These are phyloP conservation scores for Hypocryptadius cinnamomeus DNA, from an alignment of 2,113 vertebrate species.

Conservation along the genomic window DNA sequence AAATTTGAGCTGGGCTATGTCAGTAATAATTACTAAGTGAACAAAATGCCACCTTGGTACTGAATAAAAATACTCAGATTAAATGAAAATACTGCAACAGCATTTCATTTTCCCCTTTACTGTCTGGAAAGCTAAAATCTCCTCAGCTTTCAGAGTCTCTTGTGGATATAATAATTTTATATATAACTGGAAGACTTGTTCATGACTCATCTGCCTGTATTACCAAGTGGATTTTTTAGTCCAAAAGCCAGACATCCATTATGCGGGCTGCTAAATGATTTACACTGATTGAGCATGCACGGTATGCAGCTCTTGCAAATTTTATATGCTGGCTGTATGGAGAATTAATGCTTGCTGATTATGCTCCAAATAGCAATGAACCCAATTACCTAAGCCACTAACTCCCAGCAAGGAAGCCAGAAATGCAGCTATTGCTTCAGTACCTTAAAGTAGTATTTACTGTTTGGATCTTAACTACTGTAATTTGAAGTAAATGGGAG, in stretches of 20 bases:
- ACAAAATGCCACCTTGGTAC: background rate
- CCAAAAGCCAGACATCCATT: slow-evolving; percentile 28
- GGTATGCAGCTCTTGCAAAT: slow-evolving; percentile 26
- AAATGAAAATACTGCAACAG: background rate
- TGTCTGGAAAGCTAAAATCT: background rate
- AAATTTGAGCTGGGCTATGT: background rate
- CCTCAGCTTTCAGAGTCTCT: background rate
- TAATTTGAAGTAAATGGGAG: background rate
- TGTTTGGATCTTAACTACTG: background rate
- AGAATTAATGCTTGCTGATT: slow-evolving; percentile 27
- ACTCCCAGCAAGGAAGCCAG: slow-evolving; percentile 5
- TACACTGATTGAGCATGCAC: background rate
- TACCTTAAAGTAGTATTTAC: background rate
- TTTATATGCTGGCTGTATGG: slow-evolving; percentile 11
- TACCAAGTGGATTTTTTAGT: slow-evolving; percentile 4
- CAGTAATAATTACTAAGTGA: background rate
- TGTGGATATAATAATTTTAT: background rate
- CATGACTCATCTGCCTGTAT: slow-evolving; percentile 29
- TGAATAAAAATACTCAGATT: background rate
- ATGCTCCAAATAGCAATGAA: slow-evolving; percentile 46
- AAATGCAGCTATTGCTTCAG: background rate
- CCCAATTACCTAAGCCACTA: slow-evolving; percentile 5
- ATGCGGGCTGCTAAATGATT: slow-evolving; percentile 19
- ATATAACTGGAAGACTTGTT: slow-evolving; percentile 15
- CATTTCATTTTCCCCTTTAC: background rate